phyloP scores from a whole-genome alignment of 2,888 invertebrate genomes.

The Amiota communis region DNA sequence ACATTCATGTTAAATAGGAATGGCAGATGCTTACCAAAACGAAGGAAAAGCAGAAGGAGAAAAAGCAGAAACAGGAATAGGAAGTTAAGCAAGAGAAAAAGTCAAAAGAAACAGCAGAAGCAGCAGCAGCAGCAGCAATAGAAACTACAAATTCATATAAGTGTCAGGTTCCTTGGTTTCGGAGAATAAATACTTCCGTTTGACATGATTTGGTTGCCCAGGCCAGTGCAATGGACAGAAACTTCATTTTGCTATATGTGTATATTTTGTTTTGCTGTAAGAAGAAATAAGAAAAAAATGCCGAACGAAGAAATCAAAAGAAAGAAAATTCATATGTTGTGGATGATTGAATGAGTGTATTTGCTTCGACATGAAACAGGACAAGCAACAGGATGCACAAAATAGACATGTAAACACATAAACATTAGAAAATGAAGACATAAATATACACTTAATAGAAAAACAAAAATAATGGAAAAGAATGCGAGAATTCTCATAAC shows the following conservation, averaged over 20 bases:
- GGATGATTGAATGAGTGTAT: not conserved
- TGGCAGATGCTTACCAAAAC: not conserved
- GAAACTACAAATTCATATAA: conserved; percentile 27
- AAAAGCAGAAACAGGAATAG: conserved; percentile 1
- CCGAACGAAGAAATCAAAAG: not conserved
- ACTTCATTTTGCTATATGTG: no score
- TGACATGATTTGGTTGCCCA: conserved; percentile 35
- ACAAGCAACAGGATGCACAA: conserved; percentile 31
- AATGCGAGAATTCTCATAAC: no score
- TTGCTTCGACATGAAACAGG: conserved; percentile 10
- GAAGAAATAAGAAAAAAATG: not conserved
- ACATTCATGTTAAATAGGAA: not conserved
- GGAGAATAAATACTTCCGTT: conserved; percentile 32
- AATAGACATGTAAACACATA: conserved; percentile 11
- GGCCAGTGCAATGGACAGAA: not conserved
- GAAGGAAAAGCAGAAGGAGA: not conserved
- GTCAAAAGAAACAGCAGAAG: not conserved
- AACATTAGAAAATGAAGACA: conserved; percentile 14
- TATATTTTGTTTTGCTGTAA: no score
- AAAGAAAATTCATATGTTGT: not conserved
- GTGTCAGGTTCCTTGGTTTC: conserved; percentile 26
- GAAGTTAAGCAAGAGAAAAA: not conserved
- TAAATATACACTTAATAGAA: conserved; percentile 25
- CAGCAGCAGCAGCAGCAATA: conserved; percentile 21
- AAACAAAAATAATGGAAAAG: conserved; percentile 12